Evolutionary conservation across 2,113 vertebrate species (phyloP).

Genomic region (Microcebus murinus): DNA sequence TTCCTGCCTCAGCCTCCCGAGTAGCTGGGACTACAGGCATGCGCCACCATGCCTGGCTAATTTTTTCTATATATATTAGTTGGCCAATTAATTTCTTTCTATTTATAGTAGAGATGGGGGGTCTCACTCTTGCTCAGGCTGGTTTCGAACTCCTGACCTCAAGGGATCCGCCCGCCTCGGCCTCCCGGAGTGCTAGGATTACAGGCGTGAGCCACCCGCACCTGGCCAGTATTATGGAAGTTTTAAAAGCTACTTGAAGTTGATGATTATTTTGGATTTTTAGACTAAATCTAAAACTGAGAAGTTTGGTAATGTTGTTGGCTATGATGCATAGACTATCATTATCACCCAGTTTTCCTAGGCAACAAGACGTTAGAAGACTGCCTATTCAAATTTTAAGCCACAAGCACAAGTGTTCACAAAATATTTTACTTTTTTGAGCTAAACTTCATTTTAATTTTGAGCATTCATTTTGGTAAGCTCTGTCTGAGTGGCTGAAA

Average conservation of each 20-base stretch:
- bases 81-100: too few species aligned
- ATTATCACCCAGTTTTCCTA: not conserved
- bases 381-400: not conserved
- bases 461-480: not conserved
- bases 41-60: too few species aligned
- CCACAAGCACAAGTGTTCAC: not conserved
- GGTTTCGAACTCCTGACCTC: too few species aligned
- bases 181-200: too few species aligned
- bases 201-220: too few species aligned
- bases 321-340: constrained; percentile 4
- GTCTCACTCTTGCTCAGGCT: too few species aligned
- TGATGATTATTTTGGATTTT: constrained; percentile 30
- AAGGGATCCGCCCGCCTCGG: too few species aligned
- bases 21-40: too few species aligned
- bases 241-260: constrained; percentile 15
- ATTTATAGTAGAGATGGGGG: too few species aligned
- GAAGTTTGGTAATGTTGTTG: not conserved
- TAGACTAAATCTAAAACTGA: constrained; percentile 11
- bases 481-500: not conserved
- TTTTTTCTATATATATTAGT: too few species aligned
- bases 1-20: too few species aligned
- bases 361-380: not conserved
- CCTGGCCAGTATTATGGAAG: not conserved
- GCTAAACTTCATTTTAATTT: constrained; percentile 36
- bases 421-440: constrained; percentile 26